Base-by-base conservation (phyloP, 2,888 invertebrate genomes). In the Abrostola tripartita region DNA sequence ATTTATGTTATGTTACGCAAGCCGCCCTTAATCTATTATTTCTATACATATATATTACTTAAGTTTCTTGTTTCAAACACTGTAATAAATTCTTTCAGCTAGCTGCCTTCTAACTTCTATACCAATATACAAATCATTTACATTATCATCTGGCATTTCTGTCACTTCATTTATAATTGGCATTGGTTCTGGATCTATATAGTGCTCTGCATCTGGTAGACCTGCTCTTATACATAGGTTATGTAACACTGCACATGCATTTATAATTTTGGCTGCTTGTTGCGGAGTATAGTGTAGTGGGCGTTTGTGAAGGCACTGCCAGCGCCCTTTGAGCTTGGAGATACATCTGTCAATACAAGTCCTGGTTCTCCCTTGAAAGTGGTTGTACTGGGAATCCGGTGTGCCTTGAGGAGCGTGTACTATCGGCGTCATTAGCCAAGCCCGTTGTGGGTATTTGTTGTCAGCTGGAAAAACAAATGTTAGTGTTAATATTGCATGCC, bases 381-480 rank as follows among this genome's bases (percentile, higher is more conserved):
- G 86, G 61, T 90, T 90, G 74, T 89, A 90, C 40, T 90, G 89
- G 73, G 79, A 88, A 62, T 90, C 89, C n/a, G 87, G 85, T 1
- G 88, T 85, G 9, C 89, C 89, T 72, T 88, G 90, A 4, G 80
- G 68, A 1, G 88, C 85, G 64, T 89, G 86, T 12, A 74, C 62
- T 62, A 90, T 86, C 11, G 90, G 90, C 0, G 90, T 90, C 90
- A 90, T 90, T 11, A 90, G 66, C 89, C 89, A 90, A 6, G 89
- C 79, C 64, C 88, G 77, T 78, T 90, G 89, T 24, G 88, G 89
- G 54, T 88, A 90, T 71, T 89, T 88, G 52, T 65, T 79, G 61
- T 89, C 88, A 66, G 82, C 89, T 89, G 76, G 36, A 81, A 87
- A 42, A 47, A 59, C 53, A 53, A 37, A 47, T n/a, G 42, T 36